Base-by-base conservation (phyloP, 2,113 vertebrate species). In the Gavia stellata region DNA sequence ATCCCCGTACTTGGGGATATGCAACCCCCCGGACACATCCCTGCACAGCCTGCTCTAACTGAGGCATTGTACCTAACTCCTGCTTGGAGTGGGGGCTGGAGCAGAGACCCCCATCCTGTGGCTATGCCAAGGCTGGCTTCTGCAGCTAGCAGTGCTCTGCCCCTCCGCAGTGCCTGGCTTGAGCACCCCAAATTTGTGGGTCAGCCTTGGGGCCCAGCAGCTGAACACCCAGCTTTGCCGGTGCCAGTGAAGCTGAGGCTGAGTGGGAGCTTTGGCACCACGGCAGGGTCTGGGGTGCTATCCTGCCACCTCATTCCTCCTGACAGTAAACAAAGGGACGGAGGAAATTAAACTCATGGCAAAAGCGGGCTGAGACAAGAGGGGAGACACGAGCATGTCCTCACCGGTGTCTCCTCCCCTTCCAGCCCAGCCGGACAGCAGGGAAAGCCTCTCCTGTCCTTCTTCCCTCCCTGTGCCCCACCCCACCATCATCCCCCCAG, bases 231-330 rank as follows among this genome's bases (percentile, higher is more conserved):
- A 3, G 24, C 53, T 73, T 63, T 67, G 42, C 34, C 12, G 3
- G 42, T 45, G 56, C 49, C 8, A 1, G 31, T 44, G 55, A 62
- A 79, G 65, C 81, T 40, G 59, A 91, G 40, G 52, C 26, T 70
- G 20, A 26, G 17, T 2, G 0, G 52, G 31, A 93, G 71, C 74
- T 63, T 50, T 62, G 59, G 79, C 47, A 70, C 45, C 36, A 26
- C 0, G 0, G 21, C 16, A 36, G 18, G 24, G 45, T 66, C 36
- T 4, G 4, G 67, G 45, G n/a, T 2, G 0, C 8, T 15, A 79
- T 61, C 81, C 81, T 56, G 33, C 33, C 31, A 45, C 25, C 29
- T 65, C 58, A 50, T 89, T 86, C 85, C 92, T 93, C 61, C 66
- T 66, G 1, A 4, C 62, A 53, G 84, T 58, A 94, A 94, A 96